A percentile compares a stretch with the other conserved stretches of the same genome.
Conservation (phyloP, 2,888 invertebrate genomes). For the Ennomos quercinarius region DNA sequence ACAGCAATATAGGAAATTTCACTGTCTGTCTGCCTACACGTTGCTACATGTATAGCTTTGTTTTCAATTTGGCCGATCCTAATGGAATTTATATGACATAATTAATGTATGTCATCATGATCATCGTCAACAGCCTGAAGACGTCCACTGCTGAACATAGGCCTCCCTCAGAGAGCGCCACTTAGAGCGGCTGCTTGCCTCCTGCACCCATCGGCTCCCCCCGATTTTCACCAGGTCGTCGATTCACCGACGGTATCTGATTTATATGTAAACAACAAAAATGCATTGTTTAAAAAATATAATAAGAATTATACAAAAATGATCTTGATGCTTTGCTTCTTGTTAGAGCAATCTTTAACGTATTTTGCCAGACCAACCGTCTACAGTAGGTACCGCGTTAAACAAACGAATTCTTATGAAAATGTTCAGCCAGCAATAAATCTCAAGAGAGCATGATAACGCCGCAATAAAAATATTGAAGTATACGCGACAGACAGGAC, state of each 20-base stretch:
- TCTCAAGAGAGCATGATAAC: slow-evolving; percentile 33
- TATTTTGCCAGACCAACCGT: slow-evolving; percentile 20
- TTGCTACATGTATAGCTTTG: neutral
- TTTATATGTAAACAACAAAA: no score
- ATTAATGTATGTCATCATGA: no score
- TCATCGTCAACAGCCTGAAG: no score
- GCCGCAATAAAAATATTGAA: slow-evolving; percentile 44
- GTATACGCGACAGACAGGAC: slow-evolving; percentile 30
- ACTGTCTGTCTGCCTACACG: slow-evolving; percentile 22
- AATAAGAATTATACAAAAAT: neutral
- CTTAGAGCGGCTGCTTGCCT: no score
- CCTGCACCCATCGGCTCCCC: no score
- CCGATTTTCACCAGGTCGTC: no score
- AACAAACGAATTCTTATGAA: slow-evolving; percentile 28
- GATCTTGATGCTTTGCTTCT: neutral
- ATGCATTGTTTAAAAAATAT: neutral
- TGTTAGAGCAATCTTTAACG: slow-evolving; percentile 6
- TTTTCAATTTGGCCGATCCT: neutral
- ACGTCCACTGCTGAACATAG: no score
- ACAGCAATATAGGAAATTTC: slow-evolving; percentile 24
- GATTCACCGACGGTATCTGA: no score
- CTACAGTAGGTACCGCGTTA: slow-evolving; percentile 17
- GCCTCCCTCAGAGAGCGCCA: no score
- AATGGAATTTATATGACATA: no score
- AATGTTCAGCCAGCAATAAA: slow-evolving; percentile 35